Base-by-base conservation (phyloP, 2,797 vertebrate species). In the Avahi laniger region DNA sequence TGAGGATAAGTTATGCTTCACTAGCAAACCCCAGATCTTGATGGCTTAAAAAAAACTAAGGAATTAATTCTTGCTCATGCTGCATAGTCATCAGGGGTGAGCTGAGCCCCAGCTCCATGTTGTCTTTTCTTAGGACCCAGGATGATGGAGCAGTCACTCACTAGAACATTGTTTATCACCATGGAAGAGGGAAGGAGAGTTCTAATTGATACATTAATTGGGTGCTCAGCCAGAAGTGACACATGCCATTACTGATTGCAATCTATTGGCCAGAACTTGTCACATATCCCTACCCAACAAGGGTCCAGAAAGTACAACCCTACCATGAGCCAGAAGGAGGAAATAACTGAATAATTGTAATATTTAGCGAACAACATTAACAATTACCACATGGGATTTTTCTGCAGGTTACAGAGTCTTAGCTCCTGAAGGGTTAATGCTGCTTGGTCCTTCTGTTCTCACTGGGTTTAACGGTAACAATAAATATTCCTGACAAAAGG, bases 361-460 rank as follows among this genome's bases (percentile, higher is more conserved):
- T 70, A 91, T 69, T 89, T 88, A 48, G 26, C n/a, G 93, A 87
- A 54, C 35, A 69, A 79, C 65, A 82, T 92, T 78, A 78, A 83
- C 83, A 59, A 78, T 22, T 76, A 75, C 26, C 33, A 78, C n/a
- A 17, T 38, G 72, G 11, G 3, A 9, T n/a, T 22, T 43, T 84
- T 92, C 50, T 73, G 17, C 24, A 91, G 43, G 3, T 80, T 95
- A 50, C 30, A 88, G n/a, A 80, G 30, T 61, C 13, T 91, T 84
- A 91, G 43, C 14, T 89, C 52, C n/a, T 59, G 4, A 89, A 59
- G 26, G 1, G 4, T 11, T 61, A 87, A 87, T 57, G 5, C 38
- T 93, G 6, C 13, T 76, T 70, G 1, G 33, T 88, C 15, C 17
- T 73, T 75, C 20, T 85, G 18, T 43, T 94, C 90, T 90, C 82